These are phyloP conservation scores for Microcebus ravelobensis DNA, from an alignment of 2,113 vertebrate genomes.

Conservation along the genomic window DNA sequence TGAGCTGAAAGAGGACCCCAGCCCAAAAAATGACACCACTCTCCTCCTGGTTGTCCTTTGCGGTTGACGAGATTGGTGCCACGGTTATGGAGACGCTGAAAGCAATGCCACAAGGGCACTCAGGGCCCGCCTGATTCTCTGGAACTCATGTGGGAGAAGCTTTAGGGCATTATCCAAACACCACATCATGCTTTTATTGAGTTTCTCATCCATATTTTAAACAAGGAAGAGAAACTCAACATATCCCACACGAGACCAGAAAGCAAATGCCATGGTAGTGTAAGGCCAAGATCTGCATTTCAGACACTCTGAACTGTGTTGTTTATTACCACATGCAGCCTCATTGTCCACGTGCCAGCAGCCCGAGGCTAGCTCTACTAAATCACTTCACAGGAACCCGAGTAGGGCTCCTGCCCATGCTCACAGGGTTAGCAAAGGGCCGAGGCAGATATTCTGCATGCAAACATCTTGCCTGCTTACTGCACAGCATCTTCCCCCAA, in stretches of 20 bases:
- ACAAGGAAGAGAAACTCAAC: not conserved
- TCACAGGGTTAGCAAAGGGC: not conserved
- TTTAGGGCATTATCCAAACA: too few relatives aligned
- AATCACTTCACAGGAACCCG: not conserved
- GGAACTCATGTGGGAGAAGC: not conserved
- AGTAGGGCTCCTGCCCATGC: fast-evolving
- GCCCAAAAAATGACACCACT: not conserved
- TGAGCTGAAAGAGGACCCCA: fast-evolving
- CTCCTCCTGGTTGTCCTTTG: fast-evolving
- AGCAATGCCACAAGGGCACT: not conserved
- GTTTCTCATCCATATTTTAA: too few relatives aligned
- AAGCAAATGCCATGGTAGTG: fast-evolving
- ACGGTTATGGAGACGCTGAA: fast-evolving
- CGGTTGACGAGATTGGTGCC: not conserved
- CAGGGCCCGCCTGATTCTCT: slow-evolving; percentile 64
- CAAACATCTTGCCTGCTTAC: not conserved
- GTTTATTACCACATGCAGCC: fast-evolving
- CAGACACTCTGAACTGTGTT: too few relatives aligned
- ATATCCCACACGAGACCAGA: not conserved
- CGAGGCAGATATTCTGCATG: not conserved
- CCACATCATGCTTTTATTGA: fast-evolving
- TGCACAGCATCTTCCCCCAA: fast-evolving
- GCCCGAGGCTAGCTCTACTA: fast-evolving
- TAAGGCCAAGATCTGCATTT: fast-evolving
- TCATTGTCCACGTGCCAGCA: not conserved